Base-by-base conservation (phyloP, 2,797 vertebrate species). In the Poecilia wingei region DNA sequence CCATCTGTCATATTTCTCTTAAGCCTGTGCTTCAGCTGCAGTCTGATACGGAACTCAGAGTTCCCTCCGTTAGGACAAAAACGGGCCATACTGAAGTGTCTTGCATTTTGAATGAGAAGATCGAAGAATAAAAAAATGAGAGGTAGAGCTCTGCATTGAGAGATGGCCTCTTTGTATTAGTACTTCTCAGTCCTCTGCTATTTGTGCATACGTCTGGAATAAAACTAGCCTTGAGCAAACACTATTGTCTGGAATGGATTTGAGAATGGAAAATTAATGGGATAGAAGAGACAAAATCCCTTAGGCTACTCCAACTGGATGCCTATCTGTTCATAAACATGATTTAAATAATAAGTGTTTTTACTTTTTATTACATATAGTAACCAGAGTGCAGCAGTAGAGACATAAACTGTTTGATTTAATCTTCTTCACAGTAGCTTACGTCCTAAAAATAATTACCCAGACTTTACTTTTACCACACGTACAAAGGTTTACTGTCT, bases 31-130 rank as follows among this genome's bases (percentile, higher is more conserved):
- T 74, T 75, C 31, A 73, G 14, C 70, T 83, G 39, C 43, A 74
- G 72, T 46, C 78, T 80, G 70, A 76, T 81, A 49, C 70, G 70
- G 18, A 86, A 75, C 78, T 68, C 28, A 79, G 72, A 79, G 55
- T 78, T 47, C 18, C 72, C 49, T 66, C 28, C 79, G 84, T 81
- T 16, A 85, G 82, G 76, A 85, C 69, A 78, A 45, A 83, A 55
- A 51, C 9, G 6, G 47, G 49, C 13, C 41, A 43, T n/a, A 22
- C n/a, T 76, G 46, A 74, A 59, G 57, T 75, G 53, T 71, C 49
- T 57, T 55, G 72, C 69, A 59, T 80, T 76, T 73, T 81, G 47
- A 75, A 82, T 31, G 72, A 76, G 41, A 39, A 71, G 73, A 57
- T 10, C 47, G 33, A 83, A 74, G 79, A 36, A 43, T 74, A 47